Evolutionary conservation across 2,113 vertebrate species (phyloP), one percentile per base, ranked within the genome.

Genomic region (Muntiacus reevesi): DNA sequence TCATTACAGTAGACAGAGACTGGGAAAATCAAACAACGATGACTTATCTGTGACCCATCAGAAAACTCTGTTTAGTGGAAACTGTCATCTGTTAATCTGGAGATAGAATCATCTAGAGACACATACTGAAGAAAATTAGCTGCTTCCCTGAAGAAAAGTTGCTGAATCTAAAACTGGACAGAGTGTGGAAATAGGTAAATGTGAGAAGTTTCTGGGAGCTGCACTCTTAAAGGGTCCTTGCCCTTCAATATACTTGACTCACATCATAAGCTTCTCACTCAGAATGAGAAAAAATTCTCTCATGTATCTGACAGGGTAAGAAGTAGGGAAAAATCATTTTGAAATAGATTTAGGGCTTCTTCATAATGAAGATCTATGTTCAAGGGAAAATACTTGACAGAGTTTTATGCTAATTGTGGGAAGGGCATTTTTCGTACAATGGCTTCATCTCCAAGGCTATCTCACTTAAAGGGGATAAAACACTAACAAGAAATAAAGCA

Each of bases 201-300:
- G 1, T 43, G 64, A 71, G 47, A 64, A 10, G 45, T 55, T 40
- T 9, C 19, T 27, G 23, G 6, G 13, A 59, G 71, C 33, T 55
- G 2, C 14, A 23, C 13, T 55, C 30, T 55, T 47, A 14, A 55
- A 3, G 17, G 6, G 4, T 0, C 13, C 7, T 21, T 14, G 7
- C 8, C 57, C 2, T 12, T 52, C 21, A 15, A 2, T 78, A 12
- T 13, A 28, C 2, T 83, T 45, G 36, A 33, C 19, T 12, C 86
- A 19, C n/a, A 23, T 55, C 10, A 7, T 3, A 12, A 64, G 17
- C 25, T 59, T 40, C 33, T 50, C 17, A 6, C 8, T 36, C 4
- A 36, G 15, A 15, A 3, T 54, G 55, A 91, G 81, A 47, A 74
- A 74, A 25, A 3, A 76, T 27, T 21, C 11, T 3, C 2, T 92